phyloP scores from a whole-genome alignment of 35 echinoderm and acorn worm genomes.

The Heliocidaris erythrogramma region DNA sequence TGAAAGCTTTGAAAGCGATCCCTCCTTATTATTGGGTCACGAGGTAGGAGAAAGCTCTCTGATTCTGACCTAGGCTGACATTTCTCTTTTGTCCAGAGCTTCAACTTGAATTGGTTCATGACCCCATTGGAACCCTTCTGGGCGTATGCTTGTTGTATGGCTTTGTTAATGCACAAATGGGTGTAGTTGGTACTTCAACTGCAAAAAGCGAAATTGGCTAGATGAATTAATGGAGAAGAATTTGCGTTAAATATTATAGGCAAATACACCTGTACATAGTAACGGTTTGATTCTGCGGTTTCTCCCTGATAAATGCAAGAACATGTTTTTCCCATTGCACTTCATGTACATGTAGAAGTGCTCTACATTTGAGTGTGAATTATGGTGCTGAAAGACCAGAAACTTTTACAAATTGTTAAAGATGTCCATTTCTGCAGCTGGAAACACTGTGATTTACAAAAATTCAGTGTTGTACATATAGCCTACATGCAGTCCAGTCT shows the following conservation, averaged over 20 bases:
- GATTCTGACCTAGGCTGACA: conserved; percentile 21
- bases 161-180: background rate
- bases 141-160: conserved; percentile 15
- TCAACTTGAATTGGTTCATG: background rate
- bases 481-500: too few relatives aligned
- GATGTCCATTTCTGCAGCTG: background rate
- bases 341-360: background rate
- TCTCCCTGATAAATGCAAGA: too few relatives aligned
- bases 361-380: too few relatives aligned
- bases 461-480: too few relatives aligned
- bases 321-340: background rate
- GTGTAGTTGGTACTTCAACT: background rate
- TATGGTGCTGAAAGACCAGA: too few relatives aligned
- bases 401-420: background rate
- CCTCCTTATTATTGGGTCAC: conserved; percentile 34
- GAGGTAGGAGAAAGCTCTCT: background rate
- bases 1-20: conserved; percentile 29
- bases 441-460: too few relatives aligned
- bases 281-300: too few relatives aligned
- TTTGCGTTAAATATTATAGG: too few relatives aligned
- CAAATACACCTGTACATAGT: too few relatives aligned
- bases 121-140: background rate
- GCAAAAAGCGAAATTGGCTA: background rate
- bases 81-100: background rate
- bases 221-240: background rate